phyloP scores from a whole-genome alignment of 2,797 vertebrate species.

The Acanthurus tractus region DNA sequence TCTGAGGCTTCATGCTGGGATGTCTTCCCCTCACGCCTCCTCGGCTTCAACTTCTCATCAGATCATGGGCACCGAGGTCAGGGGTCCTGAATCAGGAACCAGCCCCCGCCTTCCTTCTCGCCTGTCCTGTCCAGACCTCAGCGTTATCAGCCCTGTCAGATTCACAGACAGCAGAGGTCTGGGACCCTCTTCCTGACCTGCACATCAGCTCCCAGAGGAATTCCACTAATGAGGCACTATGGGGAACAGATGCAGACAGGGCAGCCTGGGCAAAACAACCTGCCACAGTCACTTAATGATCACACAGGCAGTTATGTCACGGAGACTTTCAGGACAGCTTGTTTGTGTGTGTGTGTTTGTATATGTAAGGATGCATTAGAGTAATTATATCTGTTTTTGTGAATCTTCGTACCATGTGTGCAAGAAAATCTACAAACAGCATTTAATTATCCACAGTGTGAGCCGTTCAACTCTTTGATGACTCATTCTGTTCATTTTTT shows the following conservation, averaged over 20 bases:
- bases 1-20: constrained; percentile 38
- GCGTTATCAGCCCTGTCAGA: constrained; percentile 82
- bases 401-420: constrained; percentile 36
- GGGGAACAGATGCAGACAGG: constrained; percentile 82
- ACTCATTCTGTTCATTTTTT: constrained; percentile 30
- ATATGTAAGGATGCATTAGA: constrained; percentile 36
- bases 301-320: constrained; percentile 82
- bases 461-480: constrained; percentile 32
- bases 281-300: constrained; percentile 81
- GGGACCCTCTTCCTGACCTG: constrained; percentile 76
- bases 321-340: constrained; percentile 64
- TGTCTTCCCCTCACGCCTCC: constrained; percentile 25
- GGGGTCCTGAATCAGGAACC: constrained; percentile 47
- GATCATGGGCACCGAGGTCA: constrained; percentile 65
- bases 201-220: constrained; percentile 76
- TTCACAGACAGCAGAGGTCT: constrained; percentile 75
- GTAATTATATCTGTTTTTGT: constrained; percentile 27
- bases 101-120: not conserved
- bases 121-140: constrained; percentile 68
- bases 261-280: constrained; percentile 78
- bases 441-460: constrained; percentile 13
- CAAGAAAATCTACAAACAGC: constrained; percentile 19
- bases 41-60: constrained; percentile 57
- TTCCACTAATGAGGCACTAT: constrained; percentile 81
- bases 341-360: constrained; percentile 71